Percentiles rank a stretch among this genome's conserved stretches.
Evolutionary conservation across 2,797 vertebrate genomes (phyloP).

Genomic region (Peromyscus nudipes): DNA sequence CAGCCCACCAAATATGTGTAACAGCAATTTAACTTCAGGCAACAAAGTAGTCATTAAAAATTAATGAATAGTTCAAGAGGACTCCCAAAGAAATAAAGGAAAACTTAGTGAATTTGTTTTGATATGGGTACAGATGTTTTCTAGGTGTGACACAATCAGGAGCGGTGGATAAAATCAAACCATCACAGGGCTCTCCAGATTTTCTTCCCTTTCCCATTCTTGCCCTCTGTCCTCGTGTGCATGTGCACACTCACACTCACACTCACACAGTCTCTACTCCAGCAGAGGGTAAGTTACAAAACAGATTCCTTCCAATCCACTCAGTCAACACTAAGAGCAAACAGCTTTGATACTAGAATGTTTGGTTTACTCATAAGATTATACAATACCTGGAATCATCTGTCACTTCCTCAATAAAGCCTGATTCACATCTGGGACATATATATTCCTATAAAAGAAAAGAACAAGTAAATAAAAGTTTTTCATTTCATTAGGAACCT

Average conservation of each 20-base stretch:
- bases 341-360: constrained; percentile 53
- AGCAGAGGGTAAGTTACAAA: constrained; percentile 36
- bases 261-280: neutral
- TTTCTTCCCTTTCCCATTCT: constrained; percentile 6
- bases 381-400: constrained; percentile 96
- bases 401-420: constrained; percentile 98
- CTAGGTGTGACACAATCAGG: neutral
- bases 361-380: neutral
- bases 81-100: constrained; percentile 26
- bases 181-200: neutral
- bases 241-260: neutral
- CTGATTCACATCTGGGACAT: constrained; percentile 97
- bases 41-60: constrained; percentile 57
- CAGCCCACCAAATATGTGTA: neutral
- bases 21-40: constrained; percentile 17
- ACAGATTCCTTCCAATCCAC: constrained; percentile 52
- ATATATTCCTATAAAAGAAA: constrained; percentile 93
- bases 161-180: neutral
- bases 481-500: constrained; percentile 41
- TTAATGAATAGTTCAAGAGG: constrained; percentile 41
- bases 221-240: neutral
- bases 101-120: constrained; percentile 29
- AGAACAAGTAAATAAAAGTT: constrained; percentile 68
- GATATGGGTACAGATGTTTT: neutral
- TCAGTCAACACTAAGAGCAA: constrained; percentile 53